These are phyloP conservation scores for Ophion ventricosus DNA, from an alignment of 2,888 invertebrate genomes.

Conservation along the genomic window DNA sequence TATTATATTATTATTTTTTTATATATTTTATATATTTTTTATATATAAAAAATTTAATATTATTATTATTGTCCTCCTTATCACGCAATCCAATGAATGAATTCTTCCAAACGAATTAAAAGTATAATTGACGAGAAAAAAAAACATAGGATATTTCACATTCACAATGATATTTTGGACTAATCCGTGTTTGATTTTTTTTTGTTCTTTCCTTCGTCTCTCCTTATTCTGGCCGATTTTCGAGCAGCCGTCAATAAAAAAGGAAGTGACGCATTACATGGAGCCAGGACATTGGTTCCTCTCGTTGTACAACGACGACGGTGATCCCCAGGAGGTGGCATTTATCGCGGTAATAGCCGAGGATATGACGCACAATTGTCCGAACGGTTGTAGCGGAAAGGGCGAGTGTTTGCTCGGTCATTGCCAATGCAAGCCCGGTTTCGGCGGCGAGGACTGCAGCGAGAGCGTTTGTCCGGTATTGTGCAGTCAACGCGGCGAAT, in stretches of 20 bases:
- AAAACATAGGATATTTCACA: not conserved
- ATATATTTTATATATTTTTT: no score
- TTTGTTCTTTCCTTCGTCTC: no score
- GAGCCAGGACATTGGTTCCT: conserved; percentile 98
- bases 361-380: conserved; percentile 97
- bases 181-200: not conserved
- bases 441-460: conserved; percentile 97
- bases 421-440: conserved; percentile 98
- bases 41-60: no score
- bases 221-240: not conserved
- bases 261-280: conserved; percentile 97
- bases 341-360: conserved; percentile 93
- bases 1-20: no score
- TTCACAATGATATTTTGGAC: not conserved
- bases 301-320: conserved; percentile 97
- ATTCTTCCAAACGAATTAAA: not conserved
- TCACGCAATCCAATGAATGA: not conserved
- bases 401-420: conserved; percentile 98
- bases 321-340: conserved; percentile 93
- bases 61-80: not conserved
- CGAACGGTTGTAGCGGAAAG: conserved; percentile 97
- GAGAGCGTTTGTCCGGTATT: conserved; percentile 98
- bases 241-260: conserved; percentile 91
- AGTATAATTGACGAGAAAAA: not conserved
- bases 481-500: conserved; percentile 98